A percentile compares a stretch with the other conserved stretches of the same genome.
These are phyloP conservation scores for Scotopteryx bipunctaria DNA, from an alignment of 2,888 invertebrate species.

Conservation along the genomic window DNA sequence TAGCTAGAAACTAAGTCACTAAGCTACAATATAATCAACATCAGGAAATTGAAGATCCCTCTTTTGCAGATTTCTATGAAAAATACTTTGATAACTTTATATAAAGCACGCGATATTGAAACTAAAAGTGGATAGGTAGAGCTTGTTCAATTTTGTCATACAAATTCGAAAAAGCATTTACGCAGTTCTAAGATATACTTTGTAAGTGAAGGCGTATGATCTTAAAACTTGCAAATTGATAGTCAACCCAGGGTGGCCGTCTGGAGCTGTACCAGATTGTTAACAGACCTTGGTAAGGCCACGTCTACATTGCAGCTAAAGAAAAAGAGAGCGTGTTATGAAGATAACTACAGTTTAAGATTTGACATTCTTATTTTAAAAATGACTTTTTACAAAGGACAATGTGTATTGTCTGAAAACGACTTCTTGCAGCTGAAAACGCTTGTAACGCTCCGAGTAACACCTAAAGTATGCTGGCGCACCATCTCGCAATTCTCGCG, in stretches of 20 bases:
- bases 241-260: conserved; percentile 50
- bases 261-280: conserved; percentile 44
- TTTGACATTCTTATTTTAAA: no score
- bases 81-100: neutral
- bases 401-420: no score
- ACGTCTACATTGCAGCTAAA: conserved; percentile 32
- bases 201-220: conserved; percentile 51
- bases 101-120: neutral
- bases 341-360: no score
- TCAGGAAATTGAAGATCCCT: conserved; percentile 21
- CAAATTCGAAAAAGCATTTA: conserved; percentile 32
- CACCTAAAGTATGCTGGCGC: no score
- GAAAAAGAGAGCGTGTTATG: neutral
- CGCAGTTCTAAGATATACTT: conserved; percentile 38
- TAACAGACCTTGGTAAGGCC: conserved; percentile 40
- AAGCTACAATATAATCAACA: conserved; percentile 9
- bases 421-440: no score
- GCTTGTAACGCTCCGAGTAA: no score
- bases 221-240: conserved; percentile 59
- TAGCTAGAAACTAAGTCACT: conserved; percentile 26
- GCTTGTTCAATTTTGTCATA: no score
- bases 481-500: no score
- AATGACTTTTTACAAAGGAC: no score
- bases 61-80: conserved; percentile 7
- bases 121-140: neutral